Conservation (phyloP, 2,888 invertebrate species). For the Amaurobius ferox region DNA sequence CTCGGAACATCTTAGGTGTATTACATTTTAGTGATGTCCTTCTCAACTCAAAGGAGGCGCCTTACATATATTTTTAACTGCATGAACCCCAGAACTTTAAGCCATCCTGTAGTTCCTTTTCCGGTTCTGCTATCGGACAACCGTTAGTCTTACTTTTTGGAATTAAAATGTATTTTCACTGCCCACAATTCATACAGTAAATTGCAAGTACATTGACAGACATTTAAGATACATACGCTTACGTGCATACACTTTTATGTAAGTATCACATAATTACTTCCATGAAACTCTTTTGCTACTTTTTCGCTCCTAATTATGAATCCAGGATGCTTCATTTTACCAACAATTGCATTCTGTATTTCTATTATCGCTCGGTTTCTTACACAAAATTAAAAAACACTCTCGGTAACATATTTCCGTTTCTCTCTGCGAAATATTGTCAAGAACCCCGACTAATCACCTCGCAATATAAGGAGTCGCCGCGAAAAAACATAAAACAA, state of each 20-base stretch:
- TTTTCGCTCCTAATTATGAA: background rate
- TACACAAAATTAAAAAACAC: background rate
- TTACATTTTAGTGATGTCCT: too few relatives aligned
- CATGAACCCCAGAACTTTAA: too few relatives aligned
- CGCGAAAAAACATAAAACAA: conserved; percentile 65
- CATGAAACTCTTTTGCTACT: background rate
- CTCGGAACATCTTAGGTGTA: too few relatives aligned
- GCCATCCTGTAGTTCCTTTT: too few relatives aligned
- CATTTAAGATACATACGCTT: background rate
- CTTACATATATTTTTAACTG: too few relatives aligned
- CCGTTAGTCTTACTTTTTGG: too few relatives aligned
- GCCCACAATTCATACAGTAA: too few relatives aligned
- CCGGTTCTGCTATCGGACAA: too few relatives aligned
- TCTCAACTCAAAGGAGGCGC: too few relatives aligned
- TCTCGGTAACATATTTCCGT: conserved; percentile 45
- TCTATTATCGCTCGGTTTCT: background rate
- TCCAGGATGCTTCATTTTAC: background rate
- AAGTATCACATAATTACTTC: background rate
- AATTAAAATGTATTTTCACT: too few relatives aligned
- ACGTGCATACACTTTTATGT: background rate
- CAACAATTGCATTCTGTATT: background rate
- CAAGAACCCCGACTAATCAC: conserved; percentile 60
- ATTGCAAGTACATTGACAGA: too few relatives aligned
- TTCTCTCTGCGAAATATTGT: conserved; percentile 39
- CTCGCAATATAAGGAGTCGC: conserved; percentile 19